Percentiles rank a stretch among this genome's conserved stretches.
These are phyloP conservation scores for Cavia aperea DNA, from an alignment of 2,113 vertebrate genomes.

Conservation along the genomic window DNA sequence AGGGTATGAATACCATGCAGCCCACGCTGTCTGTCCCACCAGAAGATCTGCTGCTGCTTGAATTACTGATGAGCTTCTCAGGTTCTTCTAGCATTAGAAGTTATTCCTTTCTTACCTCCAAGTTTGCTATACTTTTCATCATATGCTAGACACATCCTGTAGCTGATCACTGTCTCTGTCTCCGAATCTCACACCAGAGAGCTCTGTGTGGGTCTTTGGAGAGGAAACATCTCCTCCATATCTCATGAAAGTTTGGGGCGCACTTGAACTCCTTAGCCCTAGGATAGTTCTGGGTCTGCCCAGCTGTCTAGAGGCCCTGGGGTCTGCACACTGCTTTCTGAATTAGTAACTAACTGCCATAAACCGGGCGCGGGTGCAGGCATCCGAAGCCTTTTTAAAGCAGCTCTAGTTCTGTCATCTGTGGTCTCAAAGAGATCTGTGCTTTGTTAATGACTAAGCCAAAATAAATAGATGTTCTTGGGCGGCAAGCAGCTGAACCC, in stretches of 20 bases:
- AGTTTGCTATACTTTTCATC: not conserved
- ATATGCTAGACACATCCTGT: not conserved
- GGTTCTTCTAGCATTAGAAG: not conserved
- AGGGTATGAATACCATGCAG: not conserved
- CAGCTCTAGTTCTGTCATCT: not conserved
- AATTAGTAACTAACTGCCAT: constrained; percentile 62
- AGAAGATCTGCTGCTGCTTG: not conserved
- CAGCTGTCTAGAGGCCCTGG: not conserved
- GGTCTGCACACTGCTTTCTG: constrained; percentile 49
- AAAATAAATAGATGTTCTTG: constrained; percentile 48
- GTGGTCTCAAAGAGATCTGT: constrained; percentile 15
- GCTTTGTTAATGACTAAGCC: constrained; percentile 61
- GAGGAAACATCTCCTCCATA: not conserved
- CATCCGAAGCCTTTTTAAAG: not conserved
- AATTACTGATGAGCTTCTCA: constrained; percentile 4
- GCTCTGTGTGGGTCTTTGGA: not conserved
- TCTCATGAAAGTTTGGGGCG: not conserved
- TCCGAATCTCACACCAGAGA: not conserved
- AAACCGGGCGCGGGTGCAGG: not conserved
- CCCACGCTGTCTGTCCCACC: not conserved
- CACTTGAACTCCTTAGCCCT: not conserved
- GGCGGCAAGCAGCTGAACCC: not conserved
- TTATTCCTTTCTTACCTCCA: not conserved
- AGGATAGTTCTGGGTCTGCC: not conserved
- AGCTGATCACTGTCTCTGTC: not conserved